A percentile compares a stretch with the other conserved stretches of the same genome.
Evolutionary conservation across 1,140 invertebrate species (phyloP).

Genomic region (Leptinotarsa lineolata): DNA sequence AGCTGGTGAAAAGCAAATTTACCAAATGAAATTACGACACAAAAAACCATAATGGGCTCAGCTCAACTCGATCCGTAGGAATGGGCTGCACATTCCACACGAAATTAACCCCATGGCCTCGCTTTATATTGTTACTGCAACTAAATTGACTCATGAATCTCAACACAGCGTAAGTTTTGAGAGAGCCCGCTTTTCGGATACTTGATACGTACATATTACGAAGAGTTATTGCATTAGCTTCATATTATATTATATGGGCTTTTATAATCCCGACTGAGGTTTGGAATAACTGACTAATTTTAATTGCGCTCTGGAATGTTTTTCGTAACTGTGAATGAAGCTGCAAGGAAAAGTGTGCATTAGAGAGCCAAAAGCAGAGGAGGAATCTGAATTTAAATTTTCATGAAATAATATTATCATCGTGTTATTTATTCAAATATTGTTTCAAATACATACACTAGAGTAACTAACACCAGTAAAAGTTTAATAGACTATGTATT

Average conservation of each 20-base stretch:
- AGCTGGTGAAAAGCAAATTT: not conserved
- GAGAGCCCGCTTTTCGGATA: constrained; percentile 6
- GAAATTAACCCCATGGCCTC: constrained; percentile 44
- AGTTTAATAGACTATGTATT: too few relatives aligned
- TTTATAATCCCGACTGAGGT: not conserved
- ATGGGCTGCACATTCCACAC: constrained; percentile 32
- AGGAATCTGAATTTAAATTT: too few relatives aligned
- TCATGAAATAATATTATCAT: too few relatives aligned
- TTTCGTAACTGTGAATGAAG: too few relatives aligned
- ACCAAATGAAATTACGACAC: constrained; percentile 13
- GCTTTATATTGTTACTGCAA: constrained; percentile 49
- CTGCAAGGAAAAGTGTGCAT: too few relatives aligned
- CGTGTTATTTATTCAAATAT: too few relatives aligned
- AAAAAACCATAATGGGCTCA: constrained; percentile 14
- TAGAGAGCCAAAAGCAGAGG: too few relatives aligned
- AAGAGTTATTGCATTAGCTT: constrained; percentile 16
- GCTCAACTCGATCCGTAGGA: not conserved
- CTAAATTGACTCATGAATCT: constrained; percentile 53
- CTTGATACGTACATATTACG: constrained; percentile 23
- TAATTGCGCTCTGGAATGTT: too few relatives aligned
- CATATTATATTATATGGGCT: not conserved
- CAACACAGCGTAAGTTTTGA: constrained; percentile 44
- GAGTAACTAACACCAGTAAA: too few relatives aligned
- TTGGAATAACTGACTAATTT: not conserved
- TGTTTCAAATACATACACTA: too few relatives aligned